A percentile compares a stretch with the other conserved stretches of the same genome.
Conservation (phyloP, 2,888 invertebrate species). For the Meloe dianella region DNA sequence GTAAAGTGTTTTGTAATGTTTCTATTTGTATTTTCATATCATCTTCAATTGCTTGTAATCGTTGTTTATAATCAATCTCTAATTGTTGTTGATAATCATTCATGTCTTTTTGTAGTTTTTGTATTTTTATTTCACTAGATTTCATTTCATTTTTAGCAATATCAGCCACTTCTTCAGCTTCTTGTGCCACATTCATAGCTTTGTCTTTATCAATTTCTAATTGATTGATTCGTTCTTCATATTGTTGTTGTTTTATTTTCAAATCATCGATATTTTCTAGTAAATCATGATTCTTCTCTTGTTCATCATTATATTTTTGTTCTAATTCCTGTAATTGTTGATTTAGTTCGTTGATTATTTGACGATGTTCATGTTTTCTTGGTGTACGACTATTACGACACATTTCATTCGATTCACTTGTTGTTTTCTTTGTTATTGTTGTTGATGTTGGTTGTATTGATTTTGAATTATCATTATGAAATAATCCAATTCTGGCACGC, state of each 20-base stretch:
- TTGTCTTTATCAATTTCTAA: constrained; percentile 49
- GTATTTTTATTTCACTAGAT: constrained; percentile 39
- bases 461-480: constrained; percentile 59
- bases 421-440: constrained; percentile 20
- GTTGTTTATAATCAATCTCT: constrained; percentile 41
- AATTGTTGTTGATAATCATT: constrained; percentile 35
- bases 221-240: constrained; percentile 42
- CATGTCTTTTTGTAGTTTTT: constrained; percentile 37
- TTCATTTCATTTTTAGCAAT: constrained; percentile 45
- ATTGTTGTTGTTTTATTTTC: constrained; percentile 17
- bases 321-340: constrained; percentile 60
- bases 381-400: constrained; percentile 26
- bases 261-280: constrained; percentile 19
- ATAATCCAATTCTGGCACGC: constrained; percentile 76
- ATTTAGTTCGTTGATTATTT: constrained; percentile 49
- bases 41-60: constrained; percentile 41
- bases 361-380: constrained; percentile 37
- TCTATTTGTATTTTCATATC: constrained; percentile 43
- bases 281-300: constrained; percentile 29
- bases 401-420: constrained; percentile 49
- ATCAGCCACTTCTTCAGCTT: constrained; percentile 37
- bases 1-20: constrained; percentile 48
- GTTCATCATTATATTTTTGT: constrained; percentile 48
- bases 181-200: constrained; percentile 34
- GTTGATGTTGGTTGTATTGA: constrained; percentile 38